These are phyloP conservation scores for Chelmon rostratus DNA, from an alignment of 2,797 vertebrate species.

Conservation along the genomic window DNA sequence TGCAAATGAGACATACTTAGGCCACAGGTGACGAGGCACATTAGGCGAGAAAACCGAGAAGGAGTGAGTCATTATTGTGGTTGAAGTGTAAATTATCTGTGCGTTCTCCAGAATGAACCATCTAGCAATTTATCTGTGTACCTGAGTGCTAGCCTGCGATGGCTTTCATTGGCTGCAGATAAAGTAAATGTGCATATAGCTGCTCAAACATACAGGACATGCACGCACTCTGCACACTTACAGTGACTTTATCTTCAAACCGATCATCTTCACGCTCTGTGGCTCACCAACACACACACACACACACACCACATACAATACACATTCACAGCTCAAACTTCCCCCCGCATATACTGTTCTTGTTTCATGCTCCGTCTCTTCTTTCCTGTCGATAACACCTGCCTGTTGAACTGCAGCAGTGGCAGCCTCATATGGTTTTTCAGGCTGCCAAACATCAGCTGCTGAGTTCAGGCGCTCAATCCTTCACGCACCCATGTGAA, in stretches of 20 bases:
- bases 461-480: conserved; percentile 4
- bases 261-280: neutral
- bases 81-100: conserved; percentile 8
- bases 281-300: neutral
- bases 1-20: conserved; percentile 11
- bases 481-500: neutral
- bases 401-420: neutral
- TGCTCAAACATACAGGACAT: neutral
- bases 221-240: neutral
- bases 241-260: conserved; percentile 23
- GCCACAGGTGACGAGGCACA: conserved; percentile 8
- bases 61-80: conserved; percentile 16
- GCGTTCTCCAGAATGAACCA: neutral
- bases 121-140: neutral
- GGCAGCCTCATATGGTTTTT: conserved; percentile 20
- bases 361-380: neutral
- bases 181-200: neutral
- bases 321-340: neutral
- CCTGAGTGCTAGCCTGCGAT: neutral
- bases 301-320: neutral
- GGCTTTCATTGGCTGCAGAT: conserved; percentile 6
- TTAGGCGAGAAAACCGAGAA: conserved; percentile 7
- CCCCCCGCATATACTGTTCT: neutral
- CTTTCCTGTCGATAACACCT: conserved; percentile 20
- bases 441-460: conserved; percentile 24